phyloP scores from a whole-genome alignment of 1,140 invertebrate species.

The Magallana angulata region DNA sequence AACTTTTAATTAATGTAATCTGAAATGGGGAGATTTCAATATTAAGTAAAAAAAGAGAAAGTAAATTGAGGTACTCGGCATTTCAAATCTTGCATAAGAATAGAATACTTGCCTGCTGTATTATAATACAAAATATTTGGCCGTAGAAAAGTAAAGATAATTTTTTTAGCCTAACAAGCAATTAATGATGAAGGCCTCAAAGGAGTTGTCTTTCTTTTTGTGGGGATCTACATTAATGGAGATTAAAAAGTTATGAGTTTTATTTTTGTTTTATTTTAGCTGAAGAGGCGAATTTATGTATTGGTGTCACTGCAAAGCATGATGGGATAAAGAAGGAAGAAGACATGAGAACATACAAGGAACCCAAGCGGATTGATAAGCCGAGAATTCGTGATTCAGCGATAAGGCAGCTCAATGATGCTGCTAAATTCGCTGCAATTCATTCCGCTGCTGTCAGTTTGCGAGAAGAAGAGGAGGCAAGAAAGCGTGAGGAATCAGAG shows the following conservation, averaged over 20 bases:
- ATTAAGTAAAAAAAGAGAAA: too few species aligned
- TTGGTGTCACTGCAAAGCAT: slow-evolving; percentile 7
- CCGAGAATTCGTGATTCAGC: slow-evolving; percentile 48
- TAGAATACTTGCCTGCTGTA: too few species aligned
- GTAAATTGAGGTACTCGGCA: too few species aligned
- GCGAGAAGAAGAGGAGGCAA: slow-evolving; percentile 22
- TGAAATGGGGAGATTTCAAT: too few species aligned
- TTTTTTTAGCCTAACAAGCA: too few species aligned
- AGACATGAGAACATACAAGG: slow-evolving; percentile 59
- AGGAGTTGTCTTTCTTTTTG: slow-evolving; percentile 2
- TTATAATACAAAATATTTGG: too few species aligned
- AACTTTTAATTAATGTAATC: too few species aligned
- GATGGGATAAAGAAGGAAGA: slow-evolving; percentile 39
- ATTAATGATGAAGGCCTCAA: too few species aligned
- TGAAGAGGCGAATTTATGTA: slow-evolving; percentile 13
- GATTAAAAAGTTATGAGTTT: not conserved
- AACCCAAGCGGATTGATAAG: slow-evolving; percentile 59
- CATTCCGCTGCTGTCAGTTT: slow-evolving; percentile 33
- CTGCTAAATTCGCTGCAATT: slow-evolving; percentile 45
- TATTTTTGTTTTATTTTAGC: not conserved
- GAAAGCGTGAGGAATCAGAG: slow-evolving; percentile 1
- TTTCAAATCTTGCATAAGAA: too few species aligned
- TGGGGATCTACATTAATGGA: not conserved
- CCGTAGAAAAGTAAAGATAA: too few species aligned
- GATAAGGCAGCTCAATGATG: slow-evolving; percentile 45